Percentiles rank a stretch among this genome's conserved stretches.
These are phyloP conservation scores for Crotalus adamanteus DNA, from an alignment of 2,797 vertebrate species.

Conservation along the genomic window DNA sequence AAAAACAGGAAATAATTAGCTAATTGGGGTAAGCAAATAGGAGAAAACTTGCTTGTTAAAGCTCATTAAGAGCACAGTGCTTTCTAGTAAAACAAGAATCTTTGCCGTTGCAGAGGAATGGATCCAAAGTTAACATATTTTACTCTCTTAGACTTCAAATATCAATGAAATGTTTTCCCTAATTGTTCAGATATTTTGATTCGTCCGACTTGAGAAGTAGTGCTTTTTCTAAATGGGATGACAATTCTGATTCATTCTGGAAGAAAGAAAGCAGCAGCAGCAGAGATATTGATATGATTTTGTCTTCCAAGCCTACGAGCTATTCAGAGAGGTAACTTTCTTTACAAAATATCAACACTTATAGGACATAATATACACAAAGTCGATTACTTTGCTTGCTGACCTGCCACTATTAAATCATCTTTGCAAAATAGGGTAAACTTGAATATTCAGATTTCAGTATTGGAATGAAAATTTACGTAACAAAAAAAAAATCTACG, in stretches of 20 bases:
- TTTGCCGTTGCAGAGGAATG: neutral
- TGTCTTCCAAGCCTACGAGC: conserved; percentile 70
- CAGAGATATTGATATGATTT: conserved; percentile 74
- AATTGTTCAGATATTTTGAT: conserved; percentile 74
- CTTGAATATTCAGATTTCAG: neutral
- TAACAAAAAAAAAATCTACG: neutral
- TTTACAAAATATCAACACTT: neutral
- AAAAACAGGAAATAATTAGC: neutral
- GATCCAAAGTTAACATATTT: neutral
- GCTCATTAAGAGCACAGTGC: neutral
- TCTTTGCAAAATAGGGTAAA: neutral
- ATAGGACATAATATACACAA: neutral
- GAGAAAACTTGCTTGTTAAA: neutral
- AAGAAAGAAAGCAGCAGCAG: conserved; percentile 76
- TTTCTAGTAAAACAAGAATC: neutral
- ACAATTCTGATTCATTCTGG: conserved; percentile 77
- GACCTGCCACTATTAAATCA: neutral
- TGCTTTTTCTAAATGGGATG: conserved; percentile 81
- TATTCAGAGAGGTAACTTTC: conserved; percentile 76
- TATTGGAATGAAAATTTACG: neutral
- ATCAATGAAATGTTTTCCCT: neutral
- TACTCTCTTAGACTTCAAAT: too few species aligned
- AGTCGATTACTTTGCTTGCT: neutral
- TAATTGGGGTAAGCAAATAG: neutral
- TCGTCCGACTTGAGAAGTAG: conserved; percentile 71